Evolutionary conservation across 2,888 invertebrate genomes (phyloP).

Genomic region (Tryphoninae sp.): DNA sequence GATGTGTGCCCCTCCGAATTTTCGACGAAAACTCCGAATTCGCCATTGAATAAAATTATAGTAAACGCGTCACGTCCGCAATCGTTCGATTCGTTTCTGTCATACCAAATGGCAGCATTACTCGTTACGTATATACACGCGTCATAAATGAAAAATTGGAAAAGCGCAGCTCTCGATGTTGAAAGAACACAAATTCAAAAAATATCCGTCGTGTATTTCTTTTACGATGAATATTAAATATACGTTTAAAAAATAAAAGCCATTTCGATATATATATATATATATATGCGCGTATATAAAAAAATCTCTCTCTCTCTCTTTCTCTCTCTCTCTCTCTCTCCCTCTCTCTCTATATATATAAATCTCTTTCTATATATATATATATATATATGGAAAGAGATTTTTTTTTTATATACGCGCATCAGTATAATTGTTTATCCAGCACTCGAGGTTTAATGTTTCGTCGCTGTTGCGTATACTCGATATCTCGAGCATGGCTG

Average conservation of each 20-base stretch:
- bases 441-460: no score
- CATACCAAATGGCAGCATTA: background rate
- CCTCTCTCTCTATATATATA: no score
- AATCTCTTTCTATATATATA: no score
- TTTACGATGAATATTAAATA: background rate
- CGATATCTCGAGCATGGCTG: no score
- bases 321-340: no score
- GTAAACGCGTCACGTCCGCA: slow-evolving; percentile 26
- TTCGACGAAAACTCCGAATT: slow-evolving; percentile 44
- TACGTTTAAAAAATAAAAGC: background rate
- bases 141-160: background rate
- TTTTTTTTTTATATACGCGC: no score
- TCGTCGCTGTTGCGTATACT: no score
- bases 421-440: no score
- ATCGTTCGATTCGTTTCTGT: slow-evolving; percentile 34
- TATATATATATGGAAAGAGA: no score
- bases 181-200: background rate
- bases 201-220: background rate
- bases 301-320: no score
- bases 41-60: slow-evolving; percentile 58
- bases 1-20: background rate
- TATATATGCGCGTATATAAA: no score
- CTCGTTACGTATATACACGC: background rate
- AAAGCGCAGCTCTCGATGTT: background rate
- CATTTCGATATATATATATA: no score